Base-by-base conservation (phyloP, 2,888 invertebrate genomes). In the Napeogenes inachia region DNA sequence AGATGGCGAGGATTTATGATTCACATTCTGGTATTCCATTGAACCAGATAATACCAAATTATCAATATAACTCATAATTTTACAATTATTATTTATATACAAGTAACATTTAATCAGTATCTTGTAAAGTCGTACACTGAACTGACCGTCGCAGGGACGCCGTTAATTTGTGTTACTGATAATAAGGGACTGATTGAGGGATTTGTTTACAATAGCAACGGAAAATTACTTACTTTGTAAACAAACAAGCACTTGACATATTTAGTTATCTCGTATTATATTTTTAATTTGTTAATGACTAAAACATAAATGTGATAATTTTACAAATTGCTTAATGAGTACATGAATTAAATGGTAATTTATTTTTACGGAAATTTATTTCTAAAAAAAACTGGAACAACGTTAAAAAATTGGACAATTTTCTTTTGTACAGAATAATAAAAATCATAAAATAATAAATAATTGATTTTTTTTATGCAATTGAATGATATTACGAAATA, bases 141-240 rank as follows among this genome's bases (percentile, higher is more conserved):
- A 71, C 70, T 71, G 69, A 61, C 60, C 46, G 62, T 58, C 55
- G 59, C 63, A 60, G 56, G 57, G 59, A 58, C 55, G 56, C 62
- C 62, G 61, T 64, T 63, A 70, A 65, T 59, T 57, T 68, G 64
- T 61, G 62, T 57, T 57, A 65, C 67, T 65, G 71, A 70, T 70
- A 69, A 66, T 54, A 66, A 57, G 54, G 62, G 21, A 57, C n/a
- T 13, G 47, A 21, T n/a, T n/a, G n/a, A 67, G 67, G 63, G 59
- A n/a, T 50, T 38, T 62, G 58, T 67, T 63, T 55, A 68, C 59
- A 60, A 61, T 65, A 55, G 62, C 66, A 59, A 65, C 62, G 70
- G 72, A 70, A 73, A 71, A 70, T 38, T 70, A 71, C 71, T 64
- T 66, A 13, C 21, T 21, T 65, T 68, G 61, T 59, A 67, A 63